These are phyloP conservation scores for Tachuris rubrigastra DNA, from an alignment of 2,113 vertebrate genomes.

Conservation along the genomic window DNA sequence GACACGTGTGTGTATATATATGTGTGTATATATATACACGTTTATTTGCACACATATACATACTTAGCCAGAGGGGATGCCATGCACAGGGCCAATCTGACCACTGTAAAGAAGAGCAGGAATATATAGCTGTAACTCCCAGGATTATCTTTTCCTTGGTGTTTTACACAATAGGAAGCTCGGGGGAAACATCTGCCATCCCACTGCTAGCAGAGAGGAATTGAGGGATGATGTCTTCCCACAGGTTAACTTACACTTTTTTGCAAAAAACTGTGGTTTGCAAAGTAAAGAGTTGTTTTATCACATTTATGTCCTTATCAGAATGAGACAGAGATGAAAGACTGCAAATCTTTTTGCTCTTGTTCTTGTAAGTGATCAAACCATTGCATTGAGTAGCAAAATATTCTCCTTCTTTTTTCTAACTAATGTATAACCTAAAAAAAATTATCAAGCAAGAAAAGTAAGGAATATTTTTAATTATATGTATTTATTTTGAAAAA, in stretches of 20 bases:
- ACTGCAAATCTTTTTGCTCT: neutral
- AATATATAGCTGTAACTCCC: neutral
- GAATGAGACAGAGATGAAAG: neutral
- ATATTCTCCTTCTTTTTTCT: neutral
- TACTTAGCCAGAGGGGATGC: neutral
- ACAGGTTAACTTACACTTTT: neutral
- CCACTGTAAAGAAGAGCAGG: neutral
- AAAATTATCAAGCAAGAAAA: neutral
- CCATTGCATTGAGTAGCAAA: neutral
- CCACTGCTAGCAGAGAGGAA: neutral
- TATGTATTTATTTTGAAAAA: neutral
- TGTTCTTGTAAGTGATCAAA: neutral
- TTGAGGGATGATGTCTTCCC: neutral
- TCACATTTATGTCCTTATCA: neutral
- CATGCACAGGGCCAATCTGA: neutral
- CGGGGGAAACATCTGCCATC: neutral
- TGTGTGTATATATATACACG: neutral
- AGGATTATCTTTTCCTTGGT: neutral
- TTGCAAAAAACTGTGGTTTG: neutral
- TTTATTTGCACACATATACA: neutral
- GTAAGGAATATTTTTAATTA: neutral
- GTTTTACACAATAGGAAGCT: neutral
- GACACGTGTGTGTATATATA: neutral
- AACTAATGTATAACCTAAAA: neutral
- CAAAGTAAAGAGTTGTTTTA: neutral